phyloP scores from a whole-genome alignment of 2,113 vertebrate genomes.

The Scytalopus superciliaris region DNA sequence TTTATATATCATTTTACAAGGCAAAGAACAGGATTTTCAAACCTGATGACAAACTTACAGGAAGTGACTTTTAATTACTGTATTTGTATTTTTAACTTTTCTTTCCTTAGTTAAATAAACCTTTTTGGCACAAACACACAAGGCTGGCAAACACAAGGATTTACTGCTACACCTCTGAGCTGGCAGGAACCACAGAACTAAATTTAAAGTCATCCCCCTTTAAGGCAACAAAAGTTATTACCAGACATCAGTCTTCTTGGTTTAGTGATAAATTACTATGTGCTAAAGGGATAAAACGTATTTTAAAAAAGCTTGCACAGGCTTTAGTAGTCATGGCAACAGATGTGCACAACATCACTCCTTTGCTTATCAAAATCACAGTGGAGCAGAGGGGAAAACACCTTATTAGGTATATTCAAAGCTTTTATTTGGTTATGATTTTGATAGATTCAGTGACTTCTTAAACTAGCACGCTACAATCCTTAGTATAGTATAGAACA shows the following conservation, averaged over 20 bases:
- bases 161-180: constrained; percentile 25
- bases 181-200: constrained; percentile 68
- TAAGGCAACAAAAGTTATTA: constrained; percentile 76
- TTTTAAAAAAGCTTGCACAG: constrained; percentile 76
- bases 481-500: background rate
- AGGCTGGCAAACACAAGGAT: background rate
- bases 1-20: background rate
- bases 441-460: background rate
- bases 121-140: background rate
- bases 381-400: constrained; percentile 55
- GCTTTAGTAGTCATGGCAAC: constrained; percentile 86
- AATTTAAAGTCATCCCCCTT: constrained; percentile 77
- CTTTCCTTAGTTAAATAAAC: background rate
- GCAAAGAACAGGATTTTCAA: background rate
- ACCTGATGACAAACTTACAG: background rate
- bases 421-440: constrained; percentile 28
- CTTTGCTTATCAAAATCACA: constrained; percentile 84
- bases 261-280: constrained; percentile 84
- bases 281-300: constrained; percentile 84
- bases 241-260: constrained; percentile 74
- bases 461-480: background rate
- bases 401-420: constrained; percentile 43
- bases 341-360: constrained; percentile 79
- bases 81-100: background rate
- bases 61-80: background rate